Base-by-base conservation (phyloP, 2,888 invertebrate genomes). In the Harmothoe impar region DNA sequence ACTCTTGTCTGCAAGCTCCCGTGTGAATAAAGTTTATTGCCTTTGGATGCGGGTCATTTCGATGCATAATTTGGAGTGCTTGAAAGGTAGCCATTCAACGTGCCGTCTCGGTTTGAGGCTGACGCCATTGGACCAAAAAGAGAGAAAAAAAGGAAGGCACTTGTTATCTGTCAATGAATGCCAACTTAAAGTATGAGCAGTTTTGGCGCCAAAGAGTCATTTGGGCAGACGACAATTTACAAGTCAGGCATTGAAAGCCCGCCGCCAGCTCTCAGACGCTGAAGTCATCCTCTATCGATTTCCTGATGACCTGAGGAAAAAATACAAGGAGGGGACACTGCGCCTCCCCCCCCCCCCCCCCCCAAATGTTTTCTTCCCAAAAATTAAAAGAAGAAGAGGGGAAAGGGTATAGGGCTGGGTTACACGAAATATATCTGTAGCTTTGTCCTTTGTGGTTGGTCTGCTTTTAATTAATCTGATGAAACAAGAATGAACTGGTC, bases 401-500 rank as follows among this genome's bases (percentile, higher is more conserved):
- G 62, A 15, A 20, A 62, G 20, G 15, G n/a, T 5, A 20, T n/a
- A 62, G 62, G 15, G 7, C 20, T n/a, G 62, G 62, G 62, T 62
- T n/a, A 62, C 20, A 77, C 15, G 77, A 77, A 77, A 77, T 77
- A 77, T 77, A 77, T 77, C 77, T 77, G 31, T 29, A 7, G 43
- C 43, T 0, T 1, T 81, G 81, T 81, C 23, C 81, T 81, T 20
- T 43, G 33, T 20, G 35, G 81, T 33, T 15, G 20, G 35, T n/a
- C 20, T 17, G 43, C 35, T 81, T 81, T 81, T 81, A 81, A 81
- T 81, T 81, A 81, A 81, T 43, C 81, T 35, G 81, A 43, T 43
- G 81, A 81, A 81, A 81, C 81, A 81, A 20, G 81, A 81, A 81
- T 81, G 81, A 81, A 81, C 81, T 43, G 81, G 81, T 81, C 81